Conservation (phyloP, 30 jellyfish, hydroid and myxozoan species). For the Rhopilema esculentum region DNA sequence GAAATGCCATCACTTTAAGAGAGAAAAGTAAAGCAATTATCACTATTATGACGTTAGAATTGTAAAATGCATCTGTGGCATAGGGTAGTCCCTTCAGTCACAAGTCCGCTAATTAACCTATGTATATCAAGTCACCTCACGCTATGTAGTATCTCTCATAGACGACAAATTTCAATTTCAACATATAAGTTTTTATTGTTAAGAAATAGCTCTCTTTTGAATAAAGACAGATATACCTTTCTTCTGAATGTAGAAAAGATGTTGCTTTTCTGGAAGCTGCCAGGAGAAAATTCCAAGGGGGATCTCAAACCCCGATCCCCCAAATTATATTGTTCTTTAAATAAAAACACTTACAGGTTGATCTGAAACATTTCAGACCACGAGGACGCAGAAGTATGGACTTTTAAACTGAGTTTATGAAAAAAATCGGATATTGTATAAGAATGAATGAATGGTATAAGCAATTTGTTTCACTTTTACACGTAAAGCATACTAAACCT, state of each 20-base stretch:
- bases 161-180: no score
- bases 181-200: no score
- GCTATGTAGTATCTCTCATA: background rate
- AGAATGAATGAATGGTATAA: no score
- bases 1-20: background rate
- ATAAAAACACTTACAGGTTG: background rate
- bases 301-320: background rate
- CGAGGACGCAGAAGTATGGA: background rate
- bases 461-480: no score
- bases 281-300: background rate
- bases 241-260: background rate
- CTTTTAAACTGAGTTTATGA: no score
- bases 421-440: no score
- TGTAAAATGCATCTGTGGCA: background rate
- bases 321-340: background rate
- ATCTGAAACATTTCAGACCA: background rate
- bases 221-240: background rate
- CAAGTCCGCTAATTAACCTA: background rate
- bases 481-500: no score
- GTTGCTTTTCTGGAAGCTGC: background rate
- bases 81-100: background rate
- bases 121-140: no score
- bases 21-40: background rate
- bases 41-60: background rate
- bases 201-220: background rate